These are phyloP conservation scores for Sinocyclocheilus maitianheensis DNA, from an alignment of 2,113 vertebrate genomes.

Conservation along the genomic window DNA sequence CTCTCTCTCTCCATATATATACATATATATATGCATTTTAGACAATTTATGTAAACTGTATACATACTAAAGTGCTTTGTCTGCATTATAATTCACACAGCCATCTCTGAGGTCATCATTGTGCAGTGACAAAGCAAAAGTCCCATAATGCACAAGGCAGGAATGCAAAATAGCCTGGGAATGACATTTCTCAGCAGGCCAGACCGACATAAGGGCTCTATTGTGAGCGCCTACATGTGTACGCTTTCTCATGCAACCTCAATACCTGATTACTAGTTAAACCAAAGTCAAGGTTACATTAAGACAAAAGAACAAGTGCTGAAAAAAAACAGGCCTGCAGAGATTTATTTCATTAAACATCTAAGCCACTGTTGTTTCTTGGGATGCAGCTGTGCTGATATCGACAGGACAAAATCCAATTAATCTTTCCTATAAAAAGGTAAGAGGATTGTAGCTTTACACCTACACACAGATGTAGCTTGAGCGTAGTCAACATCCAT, in stretches of 20 bases:
- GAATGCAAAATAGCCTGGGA: constrained; percentile 72
- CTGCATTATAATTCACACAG: constrained; percentile 9
- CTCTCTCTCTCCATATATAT: neutral
- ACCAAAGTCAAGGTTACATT: constrained; percentile 15
- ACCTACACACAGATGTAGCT: constrained; percentile 23
- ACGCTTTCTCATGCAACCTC: neutral
- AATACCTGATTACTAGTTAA: constrained; percentile 3
- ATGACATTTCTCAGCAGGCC: constrained; percentile 67
- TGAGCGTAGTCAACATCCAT: neutral
- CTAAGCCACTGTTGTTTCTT: neutral
- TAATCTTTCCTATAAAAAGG: constrained; percentile 38
- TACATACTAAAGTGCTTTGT: neutral
- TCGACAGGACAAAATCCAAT: constrained; percentile 31
- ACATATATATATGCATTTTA: no score
- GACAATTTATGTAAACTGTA: neutral
- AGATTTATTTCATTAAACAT: constrained; percentile 14
- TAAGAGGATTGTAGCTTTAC: constrained; percentile 36
- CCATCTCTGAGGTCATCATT: neutral
- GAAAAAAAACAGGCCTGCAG: neutral
- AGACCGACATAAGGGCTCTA: constrained; percentile 57
- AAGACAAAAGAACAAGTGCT: constrained; percentile 5
- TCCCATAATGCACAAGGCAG: constrained; percentile 65
- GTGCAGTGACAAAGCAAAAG: constrained; percentile 26
- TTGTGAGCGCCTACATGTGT: constrained; percentile 7
- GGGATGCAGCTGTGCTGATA: constrained; percentile 9